Percentiles rank a stretch among this genome's conserved stretches.
phyloP scores from a whole-genome alignment of 2,797 vertebrate genomes.

The Alouatta caraya region DNA sequence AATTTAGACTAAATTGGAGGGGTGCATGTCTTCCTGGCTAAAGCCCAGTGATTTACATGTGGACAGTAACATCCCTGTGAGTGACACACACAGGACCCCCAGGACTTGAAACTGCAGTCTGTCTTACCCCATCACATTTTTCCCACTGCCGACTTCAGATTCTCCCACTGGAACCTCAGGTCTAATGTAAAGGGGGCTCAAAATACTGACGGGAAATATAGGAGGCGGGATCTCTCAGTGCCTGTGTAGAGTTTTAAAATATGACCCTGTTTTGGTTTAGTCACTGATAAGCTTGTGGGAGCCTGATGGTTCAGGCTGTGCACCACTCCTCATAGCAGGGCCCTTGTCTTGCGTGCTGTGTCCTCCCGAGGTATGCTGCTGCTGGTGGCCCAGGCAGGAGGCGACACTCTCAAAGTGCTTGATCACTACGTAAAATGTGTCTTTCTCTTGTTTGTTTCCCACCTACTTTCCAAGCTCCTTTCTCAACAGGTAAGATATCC shows the following conservation, averaged over 20 bases:
- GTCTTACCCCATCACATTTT: neutral
- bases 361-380: accelerated
- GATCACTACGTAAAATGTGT: conserved; percentile 66
- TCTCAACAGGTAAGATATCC: conserved; percentile 90
- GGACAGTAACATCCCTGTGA: neutral
- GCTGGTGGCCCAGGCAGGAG: neutral
- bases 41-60: neutral
- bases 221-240: neutral
- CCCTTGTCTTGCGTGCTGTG: neutral
- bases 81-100: neutral
- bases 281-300: neutral
- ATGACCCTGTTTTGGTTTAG: neutral
- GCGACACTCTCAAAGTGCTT: neutral
- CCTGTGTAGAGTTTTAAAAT: neutral
- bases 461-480: conserved; percentile 88
- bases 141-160: neutral
- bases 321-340: neutral
- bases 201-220: no score
- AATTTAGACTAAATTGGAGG: neutral
- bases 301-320: neutral
- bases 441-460: conserved; percentile 85
- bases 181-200: neutral
- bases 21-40: neutral
- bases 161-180: neutral
- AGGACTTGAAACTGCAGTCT: neutral